A percentile compares a stretch with the other conserved stretches of the same genome.
Conservation (phyloP, 2,113 vertebrate genomes). For the Upupa epops region DNA sequence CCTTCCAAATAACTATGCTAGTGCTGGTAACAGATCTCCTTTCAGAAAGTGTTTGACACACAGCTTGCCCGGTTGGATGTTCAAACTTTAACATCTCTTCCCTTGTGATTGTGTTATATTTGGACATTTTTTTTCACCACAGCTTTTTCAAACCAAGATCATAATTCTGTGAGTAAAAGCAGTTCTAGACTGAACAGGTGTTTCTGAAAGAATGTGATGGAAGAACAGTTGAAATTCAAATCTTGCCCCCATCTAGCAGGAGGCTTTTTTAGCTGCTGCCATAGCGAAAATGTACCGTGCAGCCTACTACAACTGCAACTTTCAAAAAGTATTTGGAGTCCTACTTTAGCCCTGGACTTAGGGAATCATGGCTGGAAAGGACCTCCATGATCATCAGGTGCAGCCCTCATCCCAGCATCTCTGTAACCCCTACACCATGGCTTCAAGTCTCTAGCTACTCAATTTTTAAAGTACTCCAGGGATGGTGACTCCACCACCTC, state of each 20-base stretch:
- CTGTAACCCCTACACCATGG: too few species aligned
- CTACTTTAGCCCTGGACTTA: neutral
- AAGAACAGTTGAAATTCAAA: neutral
- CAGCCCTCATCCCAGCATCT: too few species aligned
- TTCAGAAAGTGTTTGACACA: neutral
- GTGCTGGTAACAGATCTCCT: neutral
- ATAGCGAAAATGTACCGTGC: neutral
- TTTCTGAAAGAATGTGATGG: neutral
- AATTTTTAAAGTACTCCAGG: too few species aligned
- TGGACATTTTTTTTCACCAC: neutral
- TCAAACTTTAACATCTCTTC: neutral
- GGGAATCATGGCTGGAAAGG: too few species aligned
- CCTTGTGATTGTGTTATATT: neutral
- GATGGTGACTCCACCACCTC: too few species aligned
- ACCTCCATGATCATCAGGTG: too few species aligned
- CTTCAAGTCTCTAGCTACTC: too few species aligned
- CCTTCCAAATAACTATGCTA: neutral
- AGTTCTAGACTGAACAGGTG: neutral
- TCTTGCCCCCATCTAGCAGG: neutral
- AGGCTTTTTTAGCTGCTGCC: neutral
- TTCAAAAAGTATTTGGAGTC: neutral
- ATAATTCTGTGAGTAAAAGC: neutral
- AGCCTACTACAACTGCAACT: neutral
- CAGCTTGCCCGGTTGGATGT: neutral
- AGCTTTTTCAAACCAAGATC: neutral